Base-by-base conservation (phyloP, 2,797 vertebrate genomes). In the Darevskia mixta region DNA sequence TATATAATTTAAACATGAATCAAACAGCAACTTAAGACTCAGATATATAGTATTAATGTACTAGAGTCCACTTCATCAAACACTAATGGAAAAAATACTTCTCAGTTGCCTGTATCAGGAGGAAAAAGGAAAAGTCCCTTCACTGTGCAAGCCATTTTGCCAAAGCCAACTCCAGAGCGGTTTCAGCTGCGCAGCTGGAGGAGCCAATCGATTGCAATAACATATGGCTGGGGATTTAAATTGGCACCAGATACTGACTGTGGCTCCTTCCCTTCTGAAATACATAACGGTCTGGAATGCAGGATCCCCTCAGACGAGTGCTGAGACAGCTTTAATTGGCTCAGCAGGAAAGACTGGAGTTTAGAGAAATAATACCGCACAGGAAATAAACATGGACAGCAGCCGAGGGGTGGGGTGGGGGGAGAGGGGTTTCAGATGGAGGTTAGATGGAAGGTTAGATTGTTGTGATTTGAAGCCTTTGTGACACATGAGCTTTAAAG, bases 401-500 rank as follows among this genome's bases (percentile, higher is more conserved):
- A 29, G 35, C 27, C 49, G 13, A 1, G 13, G 11, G 45, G 45
- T 8, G 11, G 73, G 3, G 13, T 7, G 11, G 27, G 1, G 1
- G 23, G 0, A 23, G 55, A 38, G 23, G 58, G 64, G 80, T 79
- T 80, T 75, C 58, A 66, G 25, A 5, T 1, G 0, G 1, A 18
- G n/a, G 79, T n/a, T 10, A 4, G 67, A 58, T 0, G 58, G 45
- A 15, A 5, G 67, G 66, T 29, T 69, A 3, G 11, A 35, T 38
- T 2, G 69, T 7, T 25, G 25, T 6, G 20, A 8, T 35, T 82
- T 82, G 83, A 87, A 32, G 76, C 73, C 15, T 41, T 88, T 2
- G 23, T 3, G 0, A n/a, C 5, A 5, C 45, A 17, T 41, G 38
- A 64, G 25, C 15, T 27, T 69, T 76, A 23, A 61, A 2, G 0